These are phyloP conservation scores for Nesogale talazaci DNA, from an alignment of 2,113 vertebrate genomes.

Conservation along the genomic window DNA sequence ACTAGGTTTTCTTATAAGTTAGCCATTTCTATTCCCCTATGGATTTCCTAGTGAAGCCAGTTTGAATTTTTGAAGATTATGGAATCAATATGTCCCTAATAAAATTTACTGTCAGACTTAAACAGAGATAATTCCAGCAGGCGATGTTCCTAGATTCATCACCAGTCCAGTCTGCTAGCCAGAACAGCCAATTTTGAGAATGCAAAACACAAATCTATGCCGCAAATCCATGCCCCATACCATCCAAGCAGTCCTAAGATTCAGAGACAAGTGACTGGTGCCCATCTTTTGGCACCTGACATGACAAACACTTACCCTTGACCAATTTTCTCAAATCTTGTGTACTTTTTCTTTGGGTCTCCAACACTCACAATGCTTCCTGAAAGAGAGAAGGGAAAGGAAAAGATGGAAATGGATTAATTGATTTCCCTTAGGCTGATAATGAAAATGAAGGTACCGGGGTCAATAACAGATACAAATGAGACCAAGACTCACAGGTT, in stretches of 20 bases:
- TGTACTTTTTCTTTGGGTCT: slow-evolving; percentile 99
- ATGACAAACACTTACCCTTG: slow-evolving; percentile 93
- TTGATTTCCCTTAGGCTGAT: slow-evolving; percentile 23
- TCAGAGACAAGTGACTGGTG: neutral
- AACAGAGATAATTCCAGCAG: slow-evolving; percentile 39
- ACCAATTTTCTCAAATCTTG: slow-evolving; percentile 98
- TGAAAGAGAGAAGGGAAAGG: slow-evolving; percentile 77
- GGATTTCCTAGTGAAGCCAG: slow-evolving; percentile 20
- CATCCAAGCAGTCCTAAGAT: neutral
- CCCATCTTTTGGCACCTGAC: slow-evolving; percentile 38
- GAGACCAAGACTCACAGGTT: neutral
- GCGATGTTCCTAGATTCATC: slow-evolving; percentile 22
- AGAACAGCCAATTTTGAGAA: slow-evolving; percentile 38
- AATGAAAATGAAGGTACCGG: slow-evolving; percentile 41
- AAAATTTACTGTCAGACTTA: neutral
- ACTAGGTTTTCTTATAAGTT: neutral
- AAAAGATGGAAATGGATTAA: neutral
- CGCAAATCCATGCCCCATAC: slow-evolving; percentile 6
- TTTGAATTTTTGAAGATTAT: slow-evolving; percentile 15
- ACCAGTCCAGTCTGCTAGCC: neutral
- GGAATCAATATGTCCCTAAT: neutral
- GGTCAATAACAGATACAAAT: slow-evolving; percentile 40
- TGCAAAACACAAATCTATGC: slow-evolving; percentile 45
- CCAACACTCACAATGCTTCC: slow-evolving; percentile 99
- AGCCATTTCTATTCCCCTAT: neutral